These are phyloP conservation scores for Calliphora vomitoria DNA, from an alignment of 2,888 invertebrate species.

Conservation along the genomic window DNA sequence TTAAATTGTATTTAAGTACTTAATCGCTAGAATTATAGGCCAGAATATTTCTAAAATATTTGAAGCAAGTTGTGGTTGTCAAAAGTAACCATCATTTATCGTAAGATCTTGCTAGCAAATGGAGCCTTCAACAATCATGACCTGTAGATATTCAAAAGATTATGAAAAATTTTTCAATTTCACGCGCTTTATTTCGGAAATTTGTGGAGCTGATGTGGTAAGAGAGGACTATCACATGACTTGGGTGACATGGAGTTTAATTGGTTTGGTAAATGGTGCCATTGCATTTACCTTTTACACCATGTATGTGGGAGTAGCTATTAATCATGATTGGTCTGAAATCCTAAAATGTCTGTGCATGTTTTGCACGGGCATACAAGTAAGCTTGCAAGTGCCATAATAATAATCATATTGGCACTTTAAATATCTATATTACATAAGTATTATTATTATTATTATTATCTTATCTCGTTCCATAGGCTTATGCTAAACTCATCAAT, in stretches of 20 bases:
- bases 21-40: too few species aligned
- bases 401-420: too few species aligned
- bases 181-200: neutral
- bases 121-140: neutral
- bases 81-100: too few species aligned
- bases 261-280: slow-evolving; percentile 13
- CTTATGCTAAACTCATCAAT: slow-evolving; percentile 47
- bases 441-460: too few species aligned
- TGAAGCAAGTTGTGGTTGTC: too few species aligned
- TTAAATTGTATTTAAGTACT: too few species aligned
- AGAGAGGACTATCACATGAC: slow-evolving; percentile 2
- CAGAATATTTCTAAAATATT: too few species aligned
- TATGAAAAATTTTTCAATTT: slow-evolving; percentile 20
- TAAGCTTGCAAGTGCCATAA: too few species aligned
- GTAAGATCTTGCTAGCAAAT: too few species aligned
- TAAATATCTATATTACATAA: too few species aligned
- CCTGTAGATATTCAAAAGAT: neutral
- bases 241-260: slow-evolving; percentile 30
- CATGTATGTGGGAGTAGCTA: neutral
- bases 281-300: slow-evolving; percentile 36
- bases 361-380: slow-evolving; percentile 28
- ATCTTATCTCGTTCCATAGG: neutral
- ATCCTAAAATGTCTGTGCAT: slow-evolving; percentile 26
- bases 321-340: slow-evolving; percentile 5
- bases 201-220: slow-evolving; percentile 30